Conservation (phyloP, 2,113 vertebrate species). For the Perca flavescens region DNA sequence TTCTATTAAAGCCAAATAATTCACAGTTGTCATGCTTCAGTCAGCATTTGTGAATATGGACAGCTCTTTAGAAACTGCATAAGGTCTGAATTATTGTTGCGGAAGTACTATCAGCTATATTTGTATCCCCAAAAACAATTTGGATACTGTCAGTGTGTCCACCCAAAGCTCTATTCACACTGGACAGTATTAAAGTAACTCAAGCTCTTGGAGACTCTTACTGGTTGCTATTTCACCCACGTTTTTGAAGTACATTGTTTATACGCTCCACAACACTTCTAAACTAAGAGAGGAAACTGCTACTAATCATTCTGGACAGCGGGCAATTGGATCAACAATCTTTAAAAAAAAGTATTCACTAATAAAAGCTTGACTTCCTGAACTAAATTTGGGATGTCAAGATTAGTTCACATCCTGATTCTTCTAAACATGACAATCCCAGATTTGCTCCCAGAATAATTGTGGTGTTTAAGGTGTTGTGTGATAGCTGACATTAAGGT, state of each 20-base stretch:
- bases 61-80: neutral
- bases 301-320: neutral
- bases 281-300: neutral
- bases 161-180: neutral
- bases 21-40: neutral
- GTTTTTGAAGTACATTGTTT: neutral
- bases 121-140: neutral
- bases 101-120: neutral
- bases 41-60: neutral
- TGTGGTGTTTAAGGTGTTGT: neutral
- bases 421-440: neutral
- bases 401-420: neutral
- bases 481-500: neutral
- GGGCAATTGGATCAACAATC: neutral
- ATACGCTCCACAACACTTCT: neutral
- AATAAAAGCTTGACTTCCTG: slow-evolving; percentile 1
- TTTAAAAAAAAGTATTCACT: neutral
- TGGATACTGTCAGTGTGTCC: neutral
- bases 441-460: neutral
- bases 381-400: neutral
- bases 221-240: neutral
- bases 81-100: neutral
- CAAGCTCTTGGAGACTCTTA: neutral
- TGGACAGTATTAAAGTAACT: neutral
- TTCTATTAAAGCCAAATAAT: neutral